phyloP scores from a whole-genome alignment of 2,888 invertebrate species.

The Empis livida region DNA sequence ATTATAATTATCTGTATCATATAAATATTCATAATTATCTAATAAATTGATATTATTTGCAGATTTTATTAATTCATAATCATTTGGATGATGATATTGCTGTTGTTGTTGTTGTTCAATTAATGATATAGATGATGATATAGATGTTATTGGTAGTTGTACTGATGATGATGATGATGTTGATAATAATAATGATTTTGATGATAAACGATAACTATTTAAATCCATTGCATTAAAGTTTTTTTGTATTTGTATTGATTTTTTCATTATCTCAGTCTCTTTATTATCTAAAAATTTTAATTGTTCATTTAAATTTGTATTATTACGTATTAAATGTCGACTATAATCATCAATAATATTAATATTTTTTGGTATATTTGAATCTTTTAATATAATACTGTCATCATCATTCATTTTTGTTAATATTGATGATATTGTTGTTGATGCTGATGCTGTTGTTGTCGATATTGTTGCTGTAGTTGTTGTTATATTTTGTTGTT shows the following conservation, averaged over 20 bases:
- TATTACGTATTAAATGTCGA: constrained; percentile 25
- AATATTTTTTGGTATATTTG: no score
- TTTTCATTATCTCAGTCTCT: constrained; percentile 25
- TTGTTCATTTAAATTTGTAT: constrained; percentile 31
- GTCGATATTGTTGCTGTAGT: neutral
- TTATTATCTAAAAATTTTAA: constrained; percentile 28
- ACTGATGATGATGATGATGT: neutral
- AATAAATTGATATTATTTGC: no score
- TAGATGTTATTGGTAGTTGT: neutral
- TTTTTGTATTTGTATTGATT: constrained; percentile 11
- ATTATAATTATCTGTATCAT: neutral
- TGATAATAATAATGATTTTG: no score
- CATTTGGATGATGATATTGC: no score
- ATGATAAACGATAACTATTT: constrained; percentile 2
- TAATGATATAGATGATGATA: neutral
- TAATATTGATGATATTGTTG: neutral
- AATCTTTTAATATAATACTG: constrained; percentile 6
- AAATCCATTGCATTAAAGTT: constrained; percentile 9
- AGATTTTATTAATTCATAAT: neutral
- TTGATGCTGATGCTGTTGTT: neutral
- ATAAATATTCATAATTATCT: constrained; percentile 7
- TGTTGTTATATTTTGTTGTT: neutral
- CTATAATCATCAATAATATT: constrained; percentile 9
- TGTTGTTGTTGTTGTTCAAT: no score
- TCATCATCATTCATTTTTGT: constrained; percentile 4